Evolutionary conservation across 2,888 invertebrate genomes (phyloP).

Genomic region (Dimorphilus gyrociliatus): DNA sequence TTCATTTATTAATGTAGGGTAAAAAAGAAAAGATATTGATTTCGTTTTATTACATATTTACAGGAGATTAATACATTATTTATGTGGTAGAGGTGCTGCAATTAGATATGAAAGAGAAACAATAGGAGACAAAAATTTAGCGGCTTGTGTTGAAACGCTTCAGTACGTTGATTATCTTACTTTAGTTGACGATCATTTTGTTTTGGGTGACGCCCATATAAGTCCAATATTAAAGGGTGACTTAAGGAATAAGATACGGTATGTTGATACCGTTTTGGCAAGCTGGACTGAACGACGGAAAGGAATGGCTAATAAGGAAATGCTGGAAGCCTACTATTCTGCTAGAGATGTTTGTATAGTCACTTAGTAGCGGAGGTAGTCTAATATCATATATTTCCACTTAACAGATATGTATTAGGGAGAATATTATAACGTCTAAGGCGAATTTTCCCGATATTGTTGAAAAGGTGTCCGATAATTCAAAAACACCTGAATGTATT

Average conservation of each 20-base stretch:
- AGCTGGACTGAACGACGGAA: too few relatives aligned
- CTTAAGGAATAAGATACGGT: constrained; percentile 11
- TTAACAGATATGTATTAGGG: too few relatives aligned
- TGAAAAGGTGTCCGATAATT: constrained; percentile 6
- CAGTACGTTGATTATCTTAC: constrained; percentile 11
- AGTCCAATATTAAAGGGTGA: constrained; percentile 9
- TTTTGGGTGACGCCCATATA: constrained; percentile 9
- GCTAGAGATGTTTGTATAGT: constrained; percentile 12
- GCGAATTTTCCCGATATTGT: constrained; percentile 11
- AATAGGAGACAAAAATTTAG: constrained; percentile 10
- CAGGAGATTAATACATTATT: constrained; percentile 9
- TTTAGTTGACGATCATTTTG: constrained; percentile 10
- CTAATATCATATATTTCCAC: too few relatives aligned
- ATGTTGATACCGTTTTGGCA: constrained; percentile 11
- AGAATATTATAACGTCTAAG: too few relatives aligned
- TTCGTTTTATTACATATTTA: too few relatives aligned
- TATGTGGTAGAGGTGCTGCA: constrained; percentile 8
- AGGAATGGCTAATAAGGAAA: constrained; percentile 6
- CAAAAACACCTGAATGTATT: constrained; percentile 8
- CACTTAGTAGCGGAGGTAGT: too few relatives aligned
- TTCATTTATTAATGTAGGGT: too few relatives aligned
- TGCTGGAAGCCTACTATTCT: constrained; percentile 9
- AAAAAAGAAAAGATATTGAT: too few relatives aligned
- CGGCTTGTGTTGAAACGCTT: constrained; percentile 9
- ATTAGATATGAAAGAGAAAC: constrained; percentile 6